Percentiles rank a stretch among this genome's conserved stretches.
Evolutionary conservation across 2,113 vertebrate genomes (phyloP).

Genomic region (Hiodon tergisus): DNA sequence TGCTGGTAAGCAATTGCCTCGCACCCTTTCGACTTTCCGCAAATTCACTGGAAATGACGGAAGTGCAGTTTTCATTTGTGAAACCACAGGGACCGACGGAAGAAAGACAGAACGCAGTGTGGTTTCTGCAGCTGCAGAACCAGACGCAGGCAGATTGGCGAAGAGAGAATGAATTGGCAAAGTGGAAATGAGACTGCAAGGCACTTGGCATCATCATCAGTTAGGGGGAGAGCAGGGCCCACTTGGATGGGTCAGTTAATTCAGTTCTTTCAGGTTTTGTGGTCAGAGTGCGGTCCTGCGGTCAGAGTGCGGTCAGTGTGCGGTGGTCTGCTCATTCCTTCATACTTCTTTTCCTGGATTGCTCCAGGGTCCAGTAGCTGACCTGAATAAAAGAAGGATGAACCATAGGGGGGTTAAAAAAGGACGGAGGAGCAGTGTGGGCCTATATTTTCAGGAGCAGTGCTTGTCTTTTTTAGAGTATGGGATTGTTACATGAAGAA

Average conservation of each 20-base stretch:
- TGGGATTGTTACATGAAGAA: too few relatives aligned
- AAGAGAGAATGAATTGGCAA: not conserved
- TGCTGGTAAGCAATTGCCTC: slow-evolving; percentile 15
- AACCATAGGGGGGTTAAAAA: not conserved
- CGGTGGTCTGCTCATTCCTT: not conserved
- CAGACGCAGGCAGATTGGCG: not conserved
- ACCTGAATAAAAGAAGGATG: not conserved
- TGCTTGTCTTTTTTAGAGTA: too few relatives aligned
- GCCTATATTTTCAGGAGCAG: not conserved
- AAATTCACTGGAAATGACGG: slow-evolving; percentile 20
- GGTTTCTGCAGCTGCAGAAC: slow-evolving; percentile 21
- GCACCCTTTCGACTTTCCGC: slow-evolving; percentile 14
- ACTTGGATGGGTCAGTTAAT: too few relatives aligned
- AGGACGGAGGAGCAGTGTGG: not conserved
- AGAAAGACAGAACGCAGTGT: slow-evolving; percentile 24
- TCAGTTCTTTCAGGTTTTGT: too few relatives aligned
- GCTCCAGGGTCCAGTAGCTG: not conserved
- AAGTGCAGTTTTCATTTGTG: slow-evolving; percentile 18
- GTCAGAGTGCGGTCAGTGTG: too few relatives aligned
- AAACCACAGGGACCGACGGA: slow-evolving; percentile 21
- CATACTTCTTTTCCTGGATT: not conserved
- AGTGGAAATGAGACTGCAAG: not conserved
- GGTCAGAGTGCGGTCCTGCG: too few relatives aligned
- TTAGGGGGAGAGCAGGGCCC: too few relatives aligned
- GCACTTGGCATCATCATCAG: too few relatives aligned